phyloP scores from a whole-genome alignment of 2,888 invertebrate genomes.

The Lutraria lutraria region DNA sequence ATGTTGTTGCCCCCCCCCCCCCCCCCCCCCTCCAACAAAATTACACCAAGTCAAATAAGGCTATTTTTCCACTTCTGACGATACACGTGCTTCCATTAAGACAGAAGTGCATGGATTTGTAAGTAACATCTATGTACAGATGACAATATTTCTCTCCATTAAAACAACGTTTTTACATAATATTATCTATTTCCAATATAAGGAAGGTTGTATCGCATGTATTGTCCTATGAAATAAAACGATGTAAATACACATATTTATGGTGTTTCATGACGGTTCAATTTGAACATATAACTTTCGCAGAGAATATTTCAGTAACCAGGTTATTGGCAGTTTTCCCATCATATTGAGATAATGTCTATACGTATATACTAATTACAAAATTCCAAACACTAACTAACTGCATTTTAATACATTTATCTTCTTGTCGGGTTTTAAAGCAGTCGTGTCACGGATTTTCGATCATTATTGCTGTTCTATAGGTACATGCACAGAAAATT shows the following conservation, averaged over 20 bases:
- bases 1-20: too few relatives aligned
- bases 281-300: not conserved
- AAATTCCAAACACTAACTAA: conserved; percentile 28
- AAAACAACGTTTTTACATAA: too few relatives aligned
- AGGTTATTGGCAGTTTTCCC: conserved; percentile 10
- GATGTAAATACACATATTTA: not conserved
- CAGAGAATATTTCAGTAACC: not conserved
- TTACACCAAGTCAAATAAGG: not conserved
- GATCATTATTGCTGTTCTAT: too few relatives aligned
- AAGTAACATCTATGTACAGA: too few relatives aligned
- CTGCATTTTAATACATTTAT: conserved; percentile 30
- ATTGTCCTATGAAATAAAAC: not conserved
- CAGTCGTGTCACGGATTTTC: not conserved
- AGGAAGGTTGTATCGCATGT: too few relatives aligned
- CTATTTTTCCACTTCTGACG: not conserved
- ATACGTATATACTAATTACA: conserved; percentile 23
- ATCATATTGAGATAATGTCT: conserved; percentile 11
- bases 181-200: too few relatives aligned
- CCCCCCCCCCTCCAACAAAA: too few relatives aligned
- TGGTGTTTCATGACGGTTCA: not conserved
- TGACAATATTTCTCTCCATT: too few relatives aligned
- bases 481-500: too few relatives aligned
- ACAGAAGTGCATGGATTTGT: not conserved
- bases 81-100: not conserved
- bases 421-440: conserved; percentile 21